A percentile compares a stretch with the other conserved stretches of the same genome.
Evolutionary conservation across 2,113 vertebrate genomes (phyloP).

Genomic region (Cranoglanis bouderius): DNA sequence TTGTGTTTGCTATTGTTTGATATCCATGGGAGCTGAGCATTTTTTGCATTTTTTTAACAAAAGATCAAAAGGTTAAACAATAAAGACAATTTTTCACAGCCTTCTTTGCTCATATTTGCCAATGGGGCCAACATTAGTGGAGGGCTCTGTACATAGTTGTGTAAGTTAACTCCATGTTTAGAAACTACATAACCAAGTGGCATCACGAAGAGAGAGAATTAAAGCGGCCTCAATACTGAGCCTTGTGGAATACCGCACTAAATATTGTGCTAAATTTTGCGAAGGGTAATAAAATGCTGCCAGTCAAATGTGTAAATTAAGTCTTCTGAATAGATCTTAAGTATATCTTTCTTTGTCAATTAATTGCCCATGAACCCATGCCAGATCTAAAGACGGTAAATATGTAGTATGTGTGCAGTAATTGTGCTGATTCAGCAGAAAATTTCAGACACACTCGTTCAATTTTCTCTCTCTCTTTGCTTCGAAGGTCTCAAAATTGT

Average conservation of each 20-base stretch:
- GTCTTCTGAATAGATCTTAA: not conserved
- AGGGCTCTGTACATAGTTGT: no score
- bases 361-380: not conserved
- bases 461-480: not conserved
- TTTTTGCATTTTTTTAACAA: no score
- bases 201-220: not conserved
- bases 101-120: no score
- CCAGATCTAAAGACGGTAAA: not conserved
- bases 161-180: not conserved
- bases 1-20: no score
- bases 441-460: not conserved
- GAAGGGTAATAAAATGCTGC: not conserved
- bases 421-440: slow-evolving; percentile 19
- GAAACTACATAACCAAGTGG: not conserved
- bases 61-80: no score
- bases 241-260: not conserved
- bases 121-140: no score
- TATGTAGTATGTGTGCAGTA: not conserved
- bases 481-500: not conserved
- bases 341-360: not conserved
- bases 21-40: no score
- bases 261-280: not conserved
- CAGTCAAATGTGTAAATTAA: not conserved
- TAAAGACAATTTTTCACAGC: no score
- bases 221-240: not conserved